These are phyloP conservation scores for Coelopa frigida DNA, from an alignment of 1,140 invertebrate genomes.

Conservation along the genomic window DNA sequence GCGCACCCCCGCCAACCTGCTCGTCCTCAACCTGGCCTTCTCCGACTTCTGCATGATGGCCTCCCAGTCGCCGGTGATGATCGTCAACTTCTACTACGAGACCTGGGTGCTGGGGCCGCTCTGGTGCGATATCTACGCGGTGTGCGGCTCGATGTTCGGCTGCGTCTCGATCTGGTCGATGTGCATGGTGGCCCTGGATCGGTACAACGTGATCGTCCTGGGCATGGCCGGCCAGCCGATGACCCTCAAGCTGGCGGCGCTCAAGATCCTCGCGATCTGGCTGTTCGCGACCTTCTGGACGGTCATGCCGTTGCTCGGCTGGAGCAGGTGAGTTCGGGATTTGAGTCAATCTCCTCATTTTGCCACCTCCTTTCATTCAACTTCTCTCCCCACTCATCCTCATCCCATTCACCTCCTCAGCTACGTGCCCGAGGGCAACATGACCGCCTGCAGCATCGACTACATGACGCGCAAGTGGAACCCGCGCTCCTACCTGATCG, in stretches of 20 bases:
- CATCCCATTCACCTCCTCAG: constrained; percentile 32
- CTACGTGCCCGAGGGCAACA: constrained; percentile 68
- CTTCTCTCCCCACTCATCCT: constrained; percentile 34
- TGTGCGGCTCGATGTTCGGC: constrained; percentile 71
- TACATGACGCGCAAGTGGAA: constrained; percentile 56
- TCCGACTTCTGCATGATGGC: constrained; percentile 83
- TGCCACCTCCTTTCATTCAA: constrained; percentile 60
- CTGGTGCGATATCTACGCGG: constrained; percentile 70
- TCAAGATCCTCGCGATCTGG: constrained; percentile 60
- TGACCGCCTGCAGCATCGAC: constrained; percentile 69
- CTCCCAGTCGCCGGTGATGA: constrained; percentile 69
- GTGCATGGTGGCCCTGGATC: constrained; percentile 71
- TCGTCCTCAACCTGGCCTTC: constrained; percentile 79
- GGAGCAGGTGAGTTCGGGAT: constrained; percentile 54
- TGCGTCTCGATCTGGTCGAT: constrained; percentile 75
- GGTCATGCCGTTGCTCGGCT: constrained; percentile 56
- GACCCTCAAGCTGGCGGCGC: constrained; percentile 55
- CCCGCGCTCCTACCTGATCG: constrained; percentile 52
- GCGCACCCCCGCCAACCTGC: constrained; percentile 74
- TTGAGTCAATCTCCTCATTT: constrained; percentile 63
- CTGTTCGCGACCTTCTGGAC: constrained; percentile 57
- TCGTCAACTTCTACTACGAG: constrained; percentile 74
- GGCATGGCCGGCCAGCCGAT: constrained; percentile 56
- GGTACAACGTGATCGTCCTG: constrained; percentile 81
- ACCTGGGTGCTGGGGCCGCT: constrained; percentile 73